Evolutionary conservation across 2,113 vertebrate species (phyloP).

Genomic region (Rhynchomys soricoides): DNA sequence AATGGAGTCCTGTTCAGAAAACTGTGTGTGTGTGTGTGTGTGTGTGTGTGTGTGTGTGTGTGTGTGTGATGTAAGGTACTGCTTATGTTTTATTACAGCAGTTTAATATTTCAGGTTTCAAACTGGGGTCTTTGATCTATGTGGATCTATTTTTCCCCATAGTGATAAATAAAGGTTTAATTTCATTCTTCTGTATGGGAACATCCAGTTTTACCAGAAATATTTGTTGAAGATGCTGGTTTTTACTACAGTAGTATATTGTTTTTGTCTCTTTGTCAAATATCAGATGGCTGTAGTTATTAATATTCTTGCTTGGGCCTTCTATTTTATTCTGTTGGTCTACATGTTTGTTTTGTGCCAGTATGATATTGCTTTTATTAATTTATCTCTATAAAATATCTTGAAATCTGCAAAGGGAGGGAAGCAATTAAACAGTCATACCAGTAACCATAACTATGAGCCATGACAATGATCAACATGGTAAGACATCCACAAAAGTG

Average conservation of each 20-base stretch:
- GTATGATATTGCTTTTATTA: neutral
- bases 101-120: neutral
- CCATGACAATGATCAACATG: neutral
- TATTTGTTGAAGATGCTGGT: neutral
- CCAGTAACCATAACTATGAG: neutral
- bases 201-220: no score
- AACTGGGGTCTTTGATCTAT: neutral
- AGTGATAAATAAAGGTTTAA: no score
- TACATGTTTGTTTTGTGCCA: neutral
- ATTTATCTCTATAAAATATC: neutral
- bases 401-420: neutral
- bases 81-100: neutral
- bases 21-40: no score
- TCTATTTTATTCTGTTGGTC: neutral
- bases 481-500: neutral
- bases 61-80: no score
- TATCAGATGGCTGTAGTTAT: neutral
- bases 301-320: no score
- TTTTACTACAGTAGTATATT: neutral
- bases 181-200: neutral
- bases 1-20: neutral
- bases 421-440: neutral
- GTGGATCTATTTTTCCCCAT: neutral
- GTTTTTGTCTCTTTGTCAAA: neutral
- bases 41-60: no score